Evolutionary conservation across 64 coral and sea anemone species (phyloP), one percentile per base, ranked within the genome.

Genomic region (Pocillopora verrucosa): DNA sequence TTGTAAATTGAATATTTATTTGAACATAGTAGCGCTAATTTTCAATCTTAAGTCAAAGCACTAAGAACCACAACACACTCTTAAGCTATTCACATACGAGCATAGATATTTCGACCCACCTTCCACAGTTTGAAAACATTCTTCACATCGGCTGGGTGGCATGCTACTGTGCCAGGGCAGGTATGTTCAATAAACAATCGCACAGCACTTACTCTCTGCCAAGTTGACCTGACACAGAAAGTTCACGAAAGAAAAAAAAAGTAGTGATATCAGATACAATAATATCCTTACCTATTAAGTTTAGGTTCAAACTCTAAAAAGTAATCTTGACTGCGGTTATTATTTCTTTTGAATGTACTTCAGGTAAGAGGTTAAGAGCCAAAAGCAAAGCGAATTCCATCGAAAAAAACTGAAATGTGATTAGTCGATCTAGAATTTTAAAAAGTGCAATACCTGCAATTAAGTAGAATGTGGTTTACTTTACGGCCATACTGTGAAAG

Each of bases 41-140:
- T 51, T 51, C 41, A 51, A 51, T 51, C 41, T 51, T 51, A 51
- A 51, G 41, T 51, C 41, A 51, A 51, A 51, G 41, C 41, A 63
- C 12, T 63, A 63, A 63, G 12, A 63, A 63, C 30, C 41, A 51
- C 41, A 51, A 51, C 41, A 51, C 41, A 51, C 41, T 51, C 3
- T 51, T 19, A 65, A 20, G 13, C 63, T 65, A 0, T 65, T 65
- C 16, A 65, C 0, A 67, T 67, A 67, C 16, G 16, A 3, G 22
- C 16, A 65, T 16, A 65, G 16, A 11, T 22, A 2, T n/a, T 67
- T 67, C 9, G 17, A 70, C 67, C 67, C 22, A 85, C 82, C 82
- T 85, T 85, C 82, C 82, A 85, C 11, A 85, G 63, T 57, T 85
- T 85, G 64, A 85, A 85, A 85, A 22, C 41, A 72, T 85, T 85